Evolutionary conservation across 2,888 invertebrate genomes (phyloP), one percentile per base, ranked within the genome.

Genomic region (Callosobruchus maculatus): DNA sequence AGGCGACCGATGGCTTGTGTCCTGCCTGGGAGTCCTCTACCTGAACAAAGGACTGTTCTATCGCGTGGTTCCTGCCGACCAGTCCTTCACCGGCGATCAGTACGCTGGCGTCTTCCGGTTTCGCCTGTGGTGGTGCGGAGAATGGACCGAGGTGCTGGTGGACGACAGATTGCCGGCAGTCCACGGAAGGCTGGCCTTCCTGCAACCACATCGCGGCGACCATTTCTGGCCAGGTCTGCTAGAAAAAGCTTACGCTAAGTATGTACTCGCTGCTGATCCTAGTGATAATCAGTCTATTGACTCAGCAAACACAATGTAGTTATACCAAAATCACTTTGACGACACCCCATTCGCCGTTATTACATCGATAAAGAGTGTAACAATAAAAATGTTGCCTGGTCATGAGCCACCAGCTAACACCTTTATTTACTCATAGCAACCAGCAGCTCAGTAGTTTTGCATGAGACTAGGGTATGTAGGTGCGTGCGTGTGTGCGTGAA

Each of bases 201-300:
- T 96, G 76, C 96, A 97, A 86, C 92, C 94, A 68, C 92, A 92
- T 78, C 90, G 92, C 79, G 92, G 93, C 0, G 93, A 94, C 80
- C 94, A 95, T 84, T 94, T 94, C 84, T 97, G 97, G 97, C 94
- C 97, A 0, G 93, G 96, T 0, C 88, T 97, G 26, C 88, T 97
- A 72, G 97, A 97, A 87, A 97, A 97, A 87, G 97, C 97, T 0
- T 97, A 97, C 81, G 97, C 97, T 74, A 97, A 97, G 94, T 94
- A 85, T 90, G 92, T 88, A 49, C 71, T 49, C 26, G 20, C n/a
- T n/a, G n/a, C n/a, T n/a, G n/a, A n/a, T n/a, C n/a, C n/a, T n/a
- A n/a, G n/a, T n/a, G n/a, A n/a, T n/a, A n/a, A n/a, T n/a, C n/a
- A n/a, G n/a, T n/a, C n/a, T n/a, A n/a, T n/a, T n/a, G n/a, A n/a